A percentile compares a stretch with the other conserved stretches of the same genome.
Conservation (phyloP, 2,113 vertebrate genomes). For the Oryzias curvinotus region DNA sequence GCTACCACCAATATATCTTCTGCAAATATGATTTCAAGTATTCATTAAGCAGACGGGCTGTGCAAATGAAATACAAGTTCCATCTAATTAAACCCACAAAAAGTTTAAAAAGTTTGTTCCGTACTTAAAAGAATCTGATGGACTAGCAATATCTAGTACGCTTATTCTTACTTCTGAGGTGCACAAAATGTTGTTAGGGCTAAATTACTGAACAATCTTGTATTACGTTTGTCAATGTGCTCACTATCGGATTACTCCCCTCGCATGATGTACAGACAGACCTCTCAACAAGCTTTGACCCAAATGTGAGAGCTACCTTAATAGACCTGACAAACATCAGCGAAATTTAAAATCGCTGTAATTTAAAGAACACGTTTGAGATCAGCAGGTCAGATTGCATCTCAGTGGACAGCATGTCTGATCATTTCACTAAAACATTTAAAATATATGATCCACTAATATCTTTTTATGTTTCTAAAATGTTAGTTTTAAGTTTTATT, state of each 20-base stretch:
- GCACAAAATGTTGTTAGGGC: slow-evolving; percentile 90
- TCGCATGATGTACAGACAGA: slow-evolving; percentile 3
- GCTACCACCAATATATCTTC: slow-evolving; percentile 7
- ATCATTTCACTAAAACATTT: slow-evolving; percentile 2
- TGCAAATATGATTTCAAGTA: slow-evolving; percentile 53
- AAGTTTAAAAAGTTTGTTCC: slow-evolving; percentile 68
- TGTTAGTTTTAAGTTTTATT: too few species aligned
- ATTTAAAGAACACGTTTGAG: slow-evolving; percentile 1
- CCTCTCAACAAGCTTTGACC: neutral
- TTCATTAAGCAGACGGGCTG: slow-evolving; percentile 19
- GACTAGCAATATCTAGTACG: slow-evolving; percentile 83
- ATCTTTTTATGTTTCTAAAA: too few species aligned
- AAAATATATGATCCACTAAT: too few species aligned
- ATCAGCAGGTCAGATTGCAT: neutral
- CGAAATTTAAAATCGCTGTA: slow-evolving; percentile 15
- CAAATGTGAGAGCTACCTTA: slow-evolving; percentile 1
- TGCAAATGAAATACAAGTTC: slow-evolving; percentile 36
- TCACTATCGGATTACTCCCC: slow-evolving; percentile 14
- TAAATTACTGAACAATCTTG: slow-evolving; percentile 70
- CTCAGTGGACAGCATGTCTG: slow-evolving; percentile 11
- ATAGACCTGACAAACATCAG: slow-evolving; percentile 2
- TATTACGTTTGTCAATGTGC: slow-evolving; percentile 49
- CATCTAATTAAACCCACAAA: neutral
- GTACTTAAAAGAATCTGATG: slow-evolving; percentile 76
- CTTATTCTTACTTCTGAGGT: slow-evolving; percentile 89